Evolutionary conservation across 2,113 vertebrate genomes (phyloP), one percentile per base, ranked within the genome.

Genomic region (Zingel zingel): DNA sequence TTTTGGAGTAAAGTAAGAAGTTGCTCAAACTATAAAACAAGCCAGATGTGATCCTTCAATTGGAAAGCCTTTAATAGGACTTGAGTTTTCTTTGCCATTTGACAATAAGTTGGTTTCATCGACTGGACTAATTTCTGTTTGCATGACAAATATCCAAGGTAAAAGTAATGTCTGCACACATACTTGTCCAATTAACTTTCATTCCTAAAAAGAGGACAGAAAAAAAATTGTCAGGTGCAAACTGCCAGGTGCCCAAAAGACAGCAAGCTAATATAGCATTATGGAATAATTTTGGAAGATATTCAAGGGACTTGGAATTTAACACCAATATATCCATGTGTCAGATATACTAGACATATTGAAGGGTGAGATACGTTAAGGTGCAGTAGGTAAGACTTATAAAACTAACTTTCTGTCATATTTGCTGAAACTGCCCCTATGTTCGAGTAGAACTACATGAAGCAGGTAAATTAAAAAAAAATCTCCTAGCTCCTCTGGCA

Each of bases 41-140:
- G 39, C 9, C n/a, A 50, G 5, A 73, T 77, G 19, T 65, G 9
- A 86, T 13, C 11, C 2, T 79, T 83, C 45, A 59, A 27, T 57
- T 64, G 47, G 7, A 65, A 61, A 58, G 25, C 13, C 18, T 81
- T 53, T 73, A 56, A 79, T 43, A 57, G 21, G 21, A 30, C 30
- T 67, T 54, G 6, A 36, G 8, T 63, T 72, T 77, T 65, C 39
- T 54, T 21, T 23, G 43, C 51, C 18, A 58, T 72, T 43, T 15
- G 21, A 59, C 9, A 63, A 47, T 21, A 27, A 27, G 18, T 53
- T 43, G 16, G 47, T 39, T 39, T 39, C 39, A 39, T 2, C 9
- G 39, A 9, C 39, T 39, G 8, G 39, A 39, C 39, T 25, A 45
- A 71, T 66, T 48, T 84, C 5, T 0, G 27, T 51, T 65, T 71